These are phyloP conservation scores for Drosophila siamana DNA, from an alignment of 2,888 invertebrate species.

Conservation along the genomic window DNA sequence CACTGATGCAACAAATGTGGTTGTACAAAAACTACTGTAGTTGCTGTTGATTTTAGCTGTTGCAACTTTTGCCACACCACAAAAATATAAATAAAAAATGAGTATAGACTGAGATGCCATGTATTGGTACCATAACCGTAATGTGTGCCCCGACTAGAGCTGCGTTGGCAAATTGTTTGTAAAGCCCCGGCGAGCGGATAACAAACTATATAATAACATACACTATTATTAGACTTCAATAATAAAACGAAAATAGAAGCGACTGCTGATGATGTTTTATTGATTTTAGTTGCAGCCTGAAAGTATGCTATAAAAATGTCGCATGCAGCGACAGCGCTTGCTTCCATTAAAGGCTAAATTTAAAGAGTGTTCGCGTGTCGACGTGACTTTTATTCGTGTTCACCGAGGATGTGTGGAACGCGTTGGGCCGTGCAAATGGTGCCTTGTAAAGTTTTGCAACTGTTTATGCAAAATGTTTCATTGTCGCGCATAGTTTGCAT, in stretches of 20 bases:
- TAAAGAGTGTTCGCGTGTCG: conserved; percentile 15
- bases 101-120: conserved; percentile 14
- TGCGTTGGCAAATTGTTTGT: conserved; percentile 19
- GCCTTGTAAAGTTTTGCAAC: conserved; percentile 48
- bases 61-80: conserved; percentile 37
- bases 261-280: background rate
- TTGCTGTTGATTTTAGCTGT: conserved; percentile 45
- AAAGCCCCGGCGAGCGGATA: background rate
- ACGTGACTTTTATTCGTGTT: background rate
- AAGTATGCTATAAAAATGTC: background rate
- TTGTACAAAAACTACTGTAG: conserved; percentile 21
- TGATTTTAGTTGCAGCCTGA: background rate
- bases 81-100: conserved; percentile 42
- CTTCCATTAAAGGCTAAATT: background rate
- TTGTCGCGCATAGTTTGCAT: conserved; percentile 73
- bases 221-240: background rate
- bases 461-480: conserved; percentile 63
- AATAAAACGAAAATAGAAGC: background rate
- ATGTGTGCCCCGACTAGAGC: background rate
- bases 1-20: conserved; percentile 35
- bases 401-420: conserved; percentile 21
- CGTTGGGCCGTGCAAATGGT: conserved; percentile 54
- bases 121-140: conserved; percentile 17
- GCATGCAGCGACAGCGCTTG: background rate
- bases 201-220: background rate